Evolutionary conservation across 2,113 vertebrate genomes (phyloP), one percentile per base, ranked within the genome.

Genomic region (Montifringilla adamsi): DNA sequence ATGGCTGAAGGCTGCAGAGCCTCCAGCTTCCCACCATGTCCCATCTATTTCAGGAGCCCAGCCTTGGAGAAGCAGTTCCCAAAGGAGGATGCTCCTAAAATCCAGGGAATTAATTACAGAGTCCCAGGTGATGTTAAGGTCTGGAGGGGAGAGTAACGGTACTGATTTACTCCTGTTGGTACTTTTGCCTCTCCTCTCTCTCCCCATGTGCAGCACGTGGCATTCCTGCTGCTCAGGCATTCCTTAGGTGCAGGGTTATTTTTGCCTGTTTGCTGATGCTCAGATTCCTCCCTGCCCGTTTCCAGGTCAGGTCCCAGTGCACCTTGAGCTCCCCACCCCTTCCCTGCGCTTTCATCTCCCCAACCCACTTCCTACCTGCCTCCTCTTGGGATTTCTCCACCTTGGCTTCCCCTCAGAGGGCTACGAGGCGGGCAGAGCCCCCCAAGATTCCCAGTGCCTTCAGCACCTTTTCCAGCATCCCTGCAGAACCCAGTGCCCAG

Each of bases 181-280:
- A 21, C 47, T 76, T 93, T 47, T 78, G 35, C 41, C 75, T 87
- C 88, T 86, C 44, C 50, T 53, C 28, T 53, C 27, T 81, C 60
- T 84, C 59, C 56, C 77, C 21, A 1, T 2, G 5, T 66, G 69
- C 19, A 66, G 52, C 76, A 64, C 4, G 3, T 75, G 63, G 85
- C 22, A 3, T 31, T 84, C 47, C 53, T 62, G 46, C 89, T 90
- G 70, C 84, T 85, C 33, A 49, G 76, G 63, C 9, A 7, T 35
- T 84, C 89, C 69, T 77, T 58, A 44, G 80, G 79, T 49, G 39
- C 39, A 15, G 66, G 68, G 35, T 31, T 81, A 86, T 75, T 94
- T 85, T 73, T 72, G 13, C 69, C 92, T 50, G 1, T 39, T 84
- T 94, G 93, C 87, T 91, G 93, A 90, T 81, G 78, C 67, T 46